phyloP scores from a whole-genome alignment of 1,140 invertebrate genomes.

The Zaprionus taronus region DNA sequence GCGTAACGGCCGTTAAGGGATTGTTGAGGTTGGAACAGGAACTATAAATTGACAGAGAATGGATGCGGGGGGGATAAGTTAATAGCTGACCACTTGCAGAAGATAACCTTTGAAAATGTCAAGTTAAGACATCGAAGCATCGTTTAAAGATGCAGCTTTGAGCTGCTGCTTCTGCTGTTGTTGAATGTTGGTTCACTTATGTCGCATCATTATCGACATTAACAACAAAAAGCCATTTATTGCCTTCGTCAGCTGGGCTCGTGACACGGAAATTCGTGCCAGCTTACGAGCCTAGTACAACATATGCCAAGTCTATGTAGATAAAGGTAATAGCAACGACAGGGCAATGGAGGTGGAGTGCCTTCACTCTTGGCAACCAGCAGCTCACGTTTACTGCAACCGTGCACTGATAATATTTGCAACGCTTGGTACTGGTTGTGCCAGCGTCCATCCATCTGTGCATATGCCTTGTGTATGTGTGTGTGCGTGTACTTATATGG shows the following conservation, averaged over 20 bases:
- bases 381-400: constrained; percentile 56
- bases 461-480: not conserved
- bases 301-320: not conserved
- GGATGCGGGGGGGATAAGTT: constrained; percentile 6
- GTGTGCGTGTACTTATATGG: not conserved
- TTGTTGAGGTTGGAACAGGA: constrained; percentile 7
- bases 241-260: constrained; percentile 65
- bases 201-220: constrained; percentile 78
- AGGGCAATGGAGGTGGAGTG: constrained; percentile 31
- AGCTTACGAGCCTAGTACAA: constrained; percentile 18
- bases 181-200: constrained; percentile 4
- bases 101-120: constrained; percentile 50
- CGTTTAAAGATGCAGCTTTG: constrained; percentile 36
- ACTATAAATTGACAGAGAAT: not conserved
- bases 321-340: constrained; percentile 33
- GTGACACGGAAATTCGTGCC: constrained; percentile 37
- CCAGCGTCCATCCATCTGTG: not conserved
- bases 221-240: constrained; percentile 78
- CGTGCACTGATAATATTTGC: constrained; percentile 72
- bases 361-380: constrained; percentile 44
- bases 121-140: constrained; percentile 46
- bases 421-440: constrained; percentile 33
- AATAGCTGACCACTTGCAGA: constrained; percentile 39
- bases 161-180: not conserved
- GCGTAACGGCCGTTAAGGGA: constrained; percentile 34